Base-by-base conservation (phyloP, 2,888 invertebrate species). In the Drosophila phalerata region DNA sequence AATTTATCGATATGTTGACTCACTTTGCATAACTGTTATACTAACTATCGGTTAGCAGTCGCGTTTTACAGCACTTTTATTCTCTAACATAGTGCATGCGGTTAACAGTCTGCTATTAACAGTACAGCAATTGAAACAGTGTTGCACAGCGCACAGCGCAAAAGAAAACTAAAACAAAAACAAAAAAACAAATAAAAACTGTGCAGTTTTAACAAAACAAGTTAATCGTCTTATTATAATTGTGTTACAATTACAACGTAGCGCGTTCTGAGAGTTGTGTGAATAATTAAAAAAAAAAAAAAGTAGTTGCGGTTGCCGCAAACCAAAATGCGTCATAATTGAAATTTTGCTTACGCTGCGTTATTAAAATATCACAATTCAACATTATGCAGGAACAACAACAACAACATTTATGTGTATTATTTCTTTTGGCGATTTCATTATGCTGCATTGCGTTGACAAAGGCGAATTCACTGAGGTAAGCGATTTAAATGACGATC, bases 341-440 rank as follows among this genome's bases (percentile, higher is more conserved):
- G 49, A 56, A 45, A 63, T 43, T 61, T 62, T 69, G 69, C 65
- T 22, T 57, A 60, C 51, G 43, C 43, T 65, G 15, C 58, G 52
- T 43, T 78, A 63, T 66, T 76, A 65, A 60, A 22, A 60, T 65
- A 63, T 40, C 30, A 58, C 17, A 61, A 47, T 55, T 55, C 43
- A 79, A 52, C 45, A 73, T 51, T 65, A 77, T 77, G 77, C 74
- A 66, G 42, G 19, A 34, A 22, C 63, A 64, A 73, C 78, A 76
- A 68, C 47, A 69, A 73, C 68, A 76, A 64, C 47, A 19, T 2
- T 19, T 22, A 22, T 2, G 22, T 55, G 56, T 45, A 9, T 49
- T 69, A 28, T n/a, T 69, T 45, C 25, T 49, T 32, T 32, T 53
- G 56, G 15, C 62, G 28, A 10, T 66, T 60, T 60, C 65, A 37